These are phyloP conservation scores for Diplazon laetatorius DNA, from an alignment of 2,888 invertebrate genomes.

Conservation along the genomic window DNA sequence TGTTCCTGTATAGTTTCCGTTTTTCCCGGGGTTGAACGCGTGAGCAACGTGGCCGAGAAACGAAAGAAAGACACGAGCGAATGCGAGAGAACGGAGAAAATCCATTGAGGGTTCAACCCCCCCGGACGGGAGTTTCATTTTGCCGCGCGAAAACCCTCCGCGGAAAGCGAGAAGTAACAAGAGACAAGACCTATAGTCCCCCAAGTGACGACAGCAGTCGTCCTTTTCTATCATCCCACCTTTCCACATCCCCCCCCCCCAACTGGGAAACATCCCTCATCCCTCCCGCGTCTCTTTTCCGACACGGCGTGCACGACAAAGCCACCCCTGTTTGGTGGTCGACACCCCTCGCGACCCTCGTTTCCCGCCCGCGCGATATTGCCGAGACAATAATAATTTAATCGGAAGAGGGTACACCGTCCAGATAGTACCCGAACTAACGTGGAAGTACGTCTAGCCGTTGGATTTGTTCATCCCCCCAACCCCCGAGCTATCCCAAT, in stretches of 20 bases:
- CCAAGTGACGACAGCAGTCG: slow-evolving; percentile 35
- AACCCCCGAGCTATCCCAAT: background rate
- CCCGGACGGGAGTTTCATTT: slow-evolving; percentile 54
- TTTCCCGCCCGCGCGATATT: slow-evolving; percentile 26
- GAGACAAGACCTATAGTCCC: slow-evolving; percentile 33
- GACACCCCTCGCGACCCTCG: slow-evolving; percentile 17
- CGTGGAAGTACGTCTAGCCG: slow-evolving; percentile 1
- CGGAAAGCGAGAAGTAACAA: slow-evolving; percentile 38
- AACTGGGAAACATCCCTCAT: no score
- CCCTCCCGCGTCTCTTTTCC: background rate
- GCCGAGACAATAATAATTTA: slow-evolving; percentile 75
- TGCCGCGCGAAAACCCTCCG: slow-evolving; percentile 35
- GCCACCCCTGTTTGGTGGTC: slow-evolving; percentile 50
- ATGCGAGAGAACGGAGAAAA: slow-evolving; percentile 38
- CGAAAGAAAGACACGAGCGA: slow-evolving; percentile 13
- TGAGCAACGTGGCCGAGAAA: background rate
- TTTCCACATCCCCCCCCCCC: background rate
- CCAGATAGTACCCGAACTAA: background rate
- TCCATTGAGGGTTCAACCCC: slow-evolving; percentile 40
- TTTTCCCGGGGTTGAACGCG: background rate
- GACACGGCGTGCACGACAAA: slow-evolving; percentile 40
- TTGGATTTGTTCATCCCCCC: slow-evolving; percentile 12
- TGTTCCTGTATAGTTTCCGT: slow-evolving; percentile 28
- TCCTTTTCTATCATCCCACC: background rate
- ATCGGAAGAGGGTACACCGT: slow-evolving; percentile 68